Evolutionary conservation across 1,140 invertebrate species (phyloP).

Genomic region (Papilio machaon): DNA sequence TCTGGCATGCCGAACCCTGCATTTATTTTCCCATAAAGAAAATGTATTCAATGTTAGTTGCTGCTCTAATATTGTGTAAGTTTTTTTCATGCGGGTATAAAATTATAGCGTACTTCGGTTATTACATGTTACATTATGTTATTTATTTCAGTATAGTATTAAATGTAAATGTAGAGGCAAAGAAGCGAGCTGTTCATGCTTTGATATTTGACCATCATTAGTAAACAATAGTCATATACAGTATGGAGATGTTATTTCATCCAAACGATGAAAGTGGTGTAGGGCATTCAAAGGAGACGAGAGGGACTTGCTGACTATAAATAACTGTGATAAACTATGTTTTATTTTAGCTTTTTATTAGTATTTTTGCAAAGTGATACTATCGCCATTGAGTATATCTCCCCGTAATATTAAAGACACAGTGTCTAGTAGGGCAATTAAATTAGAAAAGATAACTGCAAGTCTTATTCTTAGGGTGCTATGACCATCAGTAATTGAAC

Average conservation of each 20-base stretch:
- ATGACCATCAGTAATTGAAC: neutral
- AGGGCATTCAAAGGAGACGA: neutral
- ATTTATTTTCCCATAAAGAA: constrained; percentile 40
- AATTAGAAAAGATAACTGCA: neutral
- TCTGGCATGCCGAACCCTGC: constrained; percentile 33
- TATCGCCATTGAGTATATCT: neutral
- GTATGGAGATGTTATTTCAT: neutral
- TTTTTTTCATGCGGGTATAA: neutral
- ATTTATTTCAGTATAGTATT: neutral
- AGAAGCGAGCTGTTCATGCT: neutral
- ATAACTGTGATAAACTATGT: no score
- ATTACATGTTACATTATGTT: constrained; percentile 19
- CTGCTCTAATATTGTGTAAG: neutral
- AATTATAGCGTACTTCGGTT: constrained; percentile 11
- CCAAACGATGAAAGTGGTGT: neutral
- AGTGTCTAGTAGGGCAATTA: neutral
- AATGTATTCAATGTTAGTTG: constrained; percentile 36
- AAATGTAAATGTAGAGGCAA: neutral
- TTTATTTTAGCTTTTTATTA: neutral
- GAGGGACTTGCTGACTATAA: neutral
- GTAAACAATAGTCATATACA: neutral
- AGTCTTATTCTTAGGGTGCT: neutral
- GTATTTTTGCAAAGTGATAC: no score
- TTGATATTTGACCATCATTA: neutral
- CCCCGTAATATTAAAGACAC: neutral